phyloP scores from a whole-genome alignment of 2,113 vertebrate species.

The Microtus ochrogaster region DNA sequence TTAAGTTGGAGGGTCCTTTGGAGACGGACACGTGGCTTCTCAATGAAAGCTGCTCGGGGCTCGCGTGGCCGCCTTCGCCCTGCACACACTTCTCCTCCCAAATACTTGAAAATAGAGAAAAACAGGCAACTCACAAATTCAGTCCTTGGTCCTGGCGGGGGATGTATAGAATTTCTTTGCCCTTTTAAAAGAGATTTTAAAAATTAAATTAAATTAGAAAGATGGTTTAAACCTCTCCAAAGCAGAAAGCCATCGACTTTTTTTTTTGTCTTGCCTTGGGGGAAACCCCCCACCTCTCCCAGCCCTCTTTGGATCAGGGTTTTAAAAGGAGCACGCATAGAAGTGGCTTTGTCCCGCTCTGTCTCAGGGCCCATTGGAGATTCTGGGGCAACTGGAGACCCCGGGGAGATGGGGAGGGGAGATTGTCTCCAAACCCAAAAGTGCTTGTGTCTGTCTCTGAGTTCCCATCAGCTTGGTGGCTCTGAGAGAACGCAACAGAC shows the following conservation, averaged over 20 bases:
- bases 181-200: conserved; percentile 83
- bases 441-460: neutral
- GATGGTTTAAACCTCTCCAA: conserved; percentile 86
- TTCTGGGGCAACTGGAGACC: conserved; percentile 67
- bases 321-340: conserved; percentile 79
- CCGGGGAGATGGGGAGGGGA: conserved; percentile 56
- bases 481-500: neutral
- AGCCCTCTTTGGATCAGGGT: conserved; percentile 77
- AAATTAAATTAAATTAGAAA: conserved; percentile 51
- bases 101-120: conserved; percentile 89
- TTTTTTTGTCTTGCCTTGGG: conserved; percentile 80
- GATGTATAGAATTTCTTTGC: conserved; percentile 86
- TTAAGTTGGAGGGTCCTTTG: conserved; percentile 99
- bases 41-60: conserved; percentile 96
- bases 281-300: conserved; percentile 58
- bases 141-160: conserved; percentile 83
- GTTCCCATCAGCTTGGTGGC: conserved; percentile 45
- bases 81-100: conserved; percentile 92
- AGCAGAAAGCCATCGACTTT: conserved; percentile 84
- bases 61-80: conserved; percentile 97
- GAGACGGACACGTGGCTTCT: conserved; percentile 99
- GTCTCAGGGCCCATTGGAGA: conserved; percentile 72
- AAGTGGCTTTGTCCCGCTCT: conserved; percentile 78
- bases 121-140: conserved; percentile 85
- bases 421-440: conserved; percentile 63